Conservation (phyloP, 2,888 invertebrate genomes). For the Pollenia amentaria region DNA sequence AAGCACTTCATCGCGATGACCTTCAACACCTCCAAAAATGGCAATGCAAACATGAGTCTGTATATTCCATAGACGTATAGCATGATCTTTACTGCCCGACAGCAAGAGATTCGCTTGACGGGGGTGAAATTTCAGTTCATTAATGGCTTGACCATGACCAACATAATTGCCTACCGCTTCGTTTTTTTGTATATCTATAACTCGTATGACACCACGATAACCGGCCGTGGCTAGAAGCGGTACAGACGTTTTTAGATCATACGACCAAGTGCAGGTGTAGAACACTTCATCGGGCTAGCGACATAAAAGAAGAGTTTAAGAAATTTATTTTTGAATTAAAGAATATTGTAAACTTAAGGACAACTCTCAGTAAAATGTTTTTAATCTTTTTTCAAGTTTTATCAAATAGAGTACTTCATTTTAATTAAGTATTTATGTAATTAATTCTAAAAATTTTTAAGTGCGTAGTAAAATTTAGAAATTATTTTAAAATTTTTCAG, state of each 20-base stretch:
- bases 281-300: constrained; percentile 94
- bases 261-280: constrained; percentile 98
- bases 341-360: background rate
- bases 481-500: too few species aligned
- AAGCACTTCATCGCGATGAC: constrained; percentile 95
- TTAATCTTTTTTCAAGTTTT: background rate
- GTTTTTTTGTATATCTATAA: constrained; percentile 93
- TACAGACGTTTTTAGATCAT: constrained; percentile 91
- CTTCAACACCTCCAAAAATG: constrained; percentile 98
- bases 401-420: too few species aligned
- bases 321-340: background rate
- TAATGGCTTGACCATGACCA: constrained; percentile 96
- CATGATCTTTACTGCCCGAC: constrained; percentile 93
- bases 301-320: background rate
- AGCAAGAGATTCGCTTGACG: constrained; percentile 94
- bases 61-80: constrained; percentile 96
- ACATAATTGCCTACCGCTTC: constrained; percentile 94
- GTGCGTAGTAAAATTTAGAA: too few species aligned
- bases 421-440: too few species aligned
- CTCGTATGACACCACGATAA: constrained; percentile 94
- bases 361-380: background rate
- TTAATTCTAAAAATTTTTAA: too few species aligned
- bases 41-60: constrained; percentile 97
- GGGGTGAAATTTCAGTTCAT: constrained; percentile 97
- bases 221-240: constrained; percentile 96